phyloP scores from a whole-genome alignment of 1,140 invertebrate species.

The Brachystomella parvula region DNA sequence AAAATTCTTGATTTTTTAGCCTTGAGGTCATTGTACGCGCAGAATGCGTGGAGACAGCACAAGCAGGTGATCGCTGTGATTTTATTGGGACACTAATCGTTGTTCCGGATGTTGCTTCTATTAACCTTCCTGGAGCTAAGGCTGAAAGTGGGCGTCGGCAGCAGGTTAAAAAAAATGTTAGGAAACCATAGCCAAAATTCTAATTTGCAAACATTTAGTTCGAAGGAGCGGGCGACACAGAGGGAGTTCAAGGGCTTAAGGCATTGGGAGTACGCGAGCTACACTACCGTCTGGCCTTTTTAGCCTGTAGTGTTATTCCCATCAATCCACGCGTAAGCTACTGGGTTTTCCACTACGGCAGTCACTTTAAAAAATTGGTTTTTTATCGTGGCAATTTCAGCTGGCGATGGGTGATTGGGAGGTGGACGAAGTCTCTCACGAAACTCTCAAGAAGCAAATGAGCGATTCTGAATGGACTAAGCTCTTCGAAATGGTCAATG shows the following conservation, averaged over 20 bases:
- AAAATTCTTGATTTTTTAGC: slow-evolving; percentile 46
- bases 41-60: slow-evolving; percentile 92
- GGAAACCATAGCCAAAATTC: slow-evolving; percentile 6
- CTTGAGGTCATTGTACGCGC: slow-evolving; percentile 93
- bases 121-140: slow-evolving; percentile 76
- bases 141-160: slow-evolving; percentile 71
- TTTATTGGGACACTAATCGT: slow-evolving; percentile 96
- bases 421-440: slow-evolving; percentile 75
- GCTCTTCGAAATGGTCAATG: slow-evolving; percentile 93
- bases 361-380: slow-evolving; percentile 13
- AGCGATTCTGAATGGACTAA: slow-evolving; percentile 89
- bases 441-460: slow-evolving; percentile 90
- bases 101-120: slow-evolving; percentile 84
- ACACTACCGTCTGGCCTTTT: slow-evolving; percentile 89
- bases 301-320: slow-evolving; percentile 83
- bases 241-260: slow-evolving; percentile 86
- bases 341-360: too few species aligned
- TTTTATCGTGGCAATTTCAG: slow-evolving; percentile 42
- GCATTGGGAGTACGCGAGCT: slow-evolving; percentile 91
- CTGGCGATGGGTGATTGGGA: slow-evolving; percentile 66
- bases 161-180: slow-evolving; percentile 43
- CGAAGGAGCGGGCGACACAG: slow-evolving; percentile 62
- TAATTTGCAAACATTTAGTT: slow-evolving; percentile 32
- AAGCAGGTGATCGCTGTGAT: slow-evolving; percentile 84
- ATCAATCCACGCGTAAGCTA: slow-evolving; percentile 60